Evolutionary conservation across 2,797 vertebrate species (phyloP).

Genomic region (Fundulus diaphanus): DNA sequence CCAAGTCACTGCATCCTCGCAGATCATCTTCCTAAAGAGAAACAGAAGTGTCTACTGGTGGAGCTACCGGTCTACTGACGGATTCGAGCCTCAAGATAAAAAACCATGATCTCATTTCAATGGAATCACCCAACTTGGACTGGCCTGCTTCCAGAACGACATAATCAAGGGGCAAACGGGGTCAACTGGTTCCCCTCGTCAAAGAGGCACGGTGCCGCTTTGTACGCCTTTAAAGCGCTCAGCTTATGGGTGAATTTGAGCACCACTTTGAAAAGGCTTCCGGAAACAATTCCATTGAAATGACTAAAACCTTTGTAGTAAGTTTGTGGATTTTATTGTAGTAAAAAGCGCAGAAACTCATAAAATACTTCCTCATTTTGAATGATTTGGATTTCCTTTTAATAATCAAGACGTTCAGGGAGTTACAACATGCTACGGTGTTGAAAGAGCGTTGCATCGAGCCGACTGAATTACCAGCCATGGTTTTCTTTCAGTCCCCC

Average conservation of each 20-base stretch:
- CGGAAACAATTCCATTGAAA: neutral
- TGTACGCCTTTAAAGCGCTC: conserved; percentile 45
- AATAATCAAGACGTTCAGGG: neutral
- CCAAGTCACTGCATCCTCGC: neutral
- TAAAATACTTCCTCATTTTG: neutral
- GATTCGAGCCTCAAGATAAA: conserved; percentile 2
- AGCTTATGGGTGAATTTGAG: conserved; percentile 27
- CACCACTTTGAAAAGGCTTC: conserved; percentile 33
- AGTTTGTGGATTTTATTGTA: too few relatives aligned
- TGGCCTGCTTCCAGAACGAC: conserved; percentile 23
- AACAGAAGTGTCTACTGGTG: conserved; percentile 16
- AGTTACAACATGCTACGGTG: neutral
- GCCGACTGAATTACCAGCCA: neutral
- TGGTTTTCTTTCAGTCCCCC: neutral
- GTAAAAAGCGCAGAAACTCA: neutral
- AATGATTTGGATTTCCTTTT: conserved; percentile 1
- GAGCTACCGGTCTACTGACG: neutral
- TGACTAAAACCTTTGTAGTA: too few relatives aligned
- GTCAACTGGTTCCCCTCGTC: conserved; percentile 32
- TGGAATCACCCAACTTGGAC: conserved; percentile 4
- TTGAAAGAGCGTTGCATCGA: neutral
- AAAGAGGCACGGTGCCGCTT: conserved; percentile 48
- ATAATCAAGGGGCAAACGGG: conserved; percentile 18
- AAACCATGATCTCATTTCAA: neutral
- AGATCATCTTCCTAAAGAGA: conserved; percentile 16